phyloP scores from a whole-genome alignment of 1,140 invertebrate species.

The Drosophila littoralis region DNA sequence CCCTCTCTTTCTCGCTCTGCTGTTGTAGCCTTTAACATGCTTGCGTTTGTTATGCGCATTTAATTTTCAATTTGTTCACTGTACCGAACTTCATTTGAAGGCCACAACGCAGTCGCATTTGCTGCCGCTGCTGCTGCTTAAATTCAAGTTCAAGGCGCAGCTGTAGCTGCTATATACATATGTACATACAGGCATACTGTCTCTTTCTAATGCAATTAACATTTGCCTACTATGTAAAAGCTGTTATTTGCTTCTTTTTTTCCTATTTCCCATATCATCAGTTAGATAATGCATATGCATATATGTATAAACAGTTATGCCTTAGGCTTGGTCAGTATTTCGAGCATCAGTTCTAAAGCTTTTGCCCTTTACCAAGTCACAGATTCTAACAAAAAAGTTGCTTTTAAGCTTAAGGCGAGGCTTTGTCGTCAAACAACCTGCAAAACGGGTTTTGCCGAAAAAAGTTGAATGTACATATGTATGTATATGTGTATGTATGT shows the following conservation, averaged over 20 bases:
- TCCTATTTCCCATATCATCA: constrained; percentile 1
- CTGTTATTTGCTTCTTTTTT: constrained; percentile 8
- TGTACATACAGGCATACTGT: background rate
- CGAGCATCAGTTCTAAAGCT: background rate
- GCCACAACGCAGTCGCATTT: constrained; percentile 32
- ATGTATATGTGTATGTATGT: background rate
- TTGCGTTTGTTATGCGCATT: constrained; percentile 59
- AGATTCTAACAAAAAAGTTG: constrained; percentile 29
- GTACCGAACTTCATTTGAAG: constrained; percentile 66
- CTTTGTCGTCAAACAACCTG: constrained; percentile 41
- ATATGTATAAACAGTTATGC: constrained; percentile 40
- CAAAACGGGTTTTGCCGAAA: constrained; percentile 68
- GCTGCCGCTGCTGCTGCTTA: constrained; percentile 28
- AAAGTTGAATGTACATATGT: background rate
- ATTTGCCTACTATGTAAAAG: constrained; percentile 26
- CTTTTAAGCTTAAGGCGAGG: constrained; percentile 5
- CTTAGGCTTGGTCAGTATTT: constrained; percentile 66
- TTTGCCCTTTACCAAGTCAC: constrained; percentile 2
- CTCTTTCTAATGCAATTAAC: constrained; percentile 54
- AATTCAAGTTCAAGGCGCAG: constrained; percentile 72
- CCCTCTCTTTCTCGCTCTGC: constrained; percentile 6
- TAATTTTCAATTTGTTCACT: constrained; percentile 49
- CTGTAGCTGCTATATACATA: constrained; percentile 6
- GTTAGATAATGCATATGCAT: constrained; percentile 10
- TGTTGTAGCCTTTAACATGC: constrained; percentile 16